Evolutionary conservation across 2,113 vertebrate genomes (phyloP), one percentile per base, ranked within the genome.

Genomic region (Siniperca knerii): DNA sequence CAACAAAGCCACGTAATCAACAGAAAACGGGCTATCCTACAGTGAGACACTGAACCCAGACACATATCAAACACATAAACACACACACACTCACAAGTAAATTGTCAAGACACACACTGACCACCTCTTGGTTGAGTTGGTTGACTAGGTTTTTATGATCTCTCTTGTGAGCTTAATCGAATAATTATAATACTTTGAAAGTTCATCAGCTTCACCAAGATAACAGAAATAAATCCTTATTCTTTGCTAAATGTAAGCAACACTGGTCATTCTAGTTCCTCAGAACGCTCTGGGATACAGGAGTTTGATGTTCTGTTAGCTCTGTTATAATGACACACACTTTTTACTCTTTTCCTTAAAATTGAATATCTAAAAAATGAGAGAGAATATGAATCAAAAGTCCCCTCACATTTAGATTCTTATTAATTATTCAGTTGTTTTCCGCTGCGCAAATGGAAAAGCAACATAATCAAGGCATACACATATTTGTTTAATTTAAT

Each of bases 381-480:
- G 57, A 69, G 33, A 16, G 83, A 77, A 68, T 67, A 75, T 75
- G 23, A 62, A 79, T 52, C 0, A 21, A 67, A 84, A 80, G 79
- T 71, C 50, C 46, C 42, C 11, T 72, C 61, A 86, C 46, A 72
- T 89, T 88, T 55, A 67, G 42, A 84, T 76, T 64, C 55, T 33
- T 62, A 89, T 91, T 75, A 89, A 90, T 87, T 90, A 94, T 94
- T 93, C 78, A 92, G 54, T 62, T 75, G n/a, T 84, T 90, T 74
- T 87, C 35, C 65, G 65, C 74, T 54, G 78, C 61, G 78, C 58
- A 80, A 84, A 86, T 83, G 69, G 67, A 58, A 77, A 85, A n/a
- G 68, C 66, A 83, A 76, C 65, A 84, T 64, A 82, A 90, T 87
- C 76, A 85, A 81, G 48, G 46, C 65, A 72, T 25, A 68, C 35